These are phyloP conservation scores for Hylaea fasciaria DNA, from an alignment of 2,888 invertebrate genomes.

Conservation along the genomic window DNA sequence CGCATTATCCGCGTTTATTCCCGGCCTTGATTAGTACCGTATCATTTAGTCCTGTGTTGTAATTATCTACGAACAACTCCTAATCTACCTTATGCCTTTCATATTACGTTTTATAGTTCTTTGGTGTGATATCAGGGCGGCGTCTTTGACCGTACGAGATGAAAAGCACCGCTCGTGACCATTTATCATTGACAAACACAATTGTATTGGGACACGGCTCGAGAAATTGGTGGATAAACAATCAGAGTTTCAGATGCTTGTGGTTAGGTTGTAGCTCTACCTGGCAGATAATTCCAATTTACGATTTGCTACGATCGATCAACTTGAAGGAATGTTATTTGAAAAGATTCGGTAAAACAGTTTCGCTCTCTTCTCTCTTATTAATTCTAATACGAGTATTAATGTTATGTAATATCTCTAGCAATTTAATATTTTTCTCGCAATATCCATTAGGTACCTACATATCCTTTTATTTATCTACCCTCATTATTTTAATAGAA, in stretches of 20 bases:
- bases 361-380: not conserved
- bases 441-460: no score
- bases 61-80: slow-evolving; percentile 67
- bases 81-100: slow-evolving; percentile 48
- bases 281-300: slow-evolving; percentile 43
- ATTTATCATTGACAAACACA: slow-evolving; percentile 85
- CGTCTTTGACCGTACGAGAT: slow-evolving; percentile 79
- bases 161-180: slow-evolving; percentile 81
- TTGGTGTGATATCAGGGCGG: slow-evolving; percentile 57
- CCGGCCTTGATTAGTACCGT: slow-evolving; percentile 83
- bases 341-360: slow-evolving; percentile 7
- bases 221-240: slow-evolving; percentile 82
- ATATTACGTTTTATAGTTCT: slow-evolving; percentile 49
- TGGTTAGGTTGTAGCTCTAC: slow-evolving; percentile 46
- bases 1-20: slow-evolving; percentile 83
- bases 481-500: no score
- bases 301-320: slow-evolving; percentile 36
- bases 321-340: slow-evolving; percentile 19
- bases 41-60: slow-evolving; percentile 83
- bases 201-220: slow-evolving; percentile 80
- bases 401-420: no score
- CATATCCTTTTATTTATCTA: no score
- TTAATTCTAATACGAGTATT: no score
- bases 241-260: slow-evolving; percentile 68
- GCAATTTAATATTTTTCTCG: no score